Base-by-base conservation (phyloP, 2,888 invertebrate species). In the Aspidapion aeneum region DNA sequence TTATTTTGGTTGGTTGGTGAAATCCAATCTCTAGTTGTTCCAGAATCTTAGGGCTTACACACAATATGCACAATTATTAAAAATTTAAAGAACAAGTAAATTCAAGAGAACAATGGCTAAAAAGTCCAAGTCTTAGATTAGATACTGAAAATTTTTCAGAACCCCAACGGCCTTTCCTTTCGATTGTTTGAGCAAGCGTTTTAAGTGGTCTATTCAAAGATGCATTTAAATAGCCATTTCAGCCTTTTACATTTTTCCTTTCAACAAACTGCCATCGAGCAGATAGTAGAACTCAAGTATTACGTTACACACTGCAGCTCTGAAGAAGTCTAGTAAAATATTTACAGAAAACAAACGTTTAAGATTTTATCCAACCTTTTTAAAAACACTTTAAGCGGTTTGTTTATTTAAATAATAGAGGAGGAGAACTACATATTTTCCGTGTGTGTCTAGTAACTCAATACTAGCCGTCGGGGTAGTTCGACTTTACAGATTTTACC, bases 371-470 rank as follows among this genome's bases (percentile, higher is more conserved):
- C 35, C 35, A 35, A 35, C 35, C 35, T 35, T 35, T 78, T 78
- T 77, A 77, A 77, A 77, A 77, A 77, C 79, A 77, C 76, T 78
- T 76, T 74, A 77, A 77, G 74, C 77, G 63, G 77, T 75, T 76
- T 79, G 78, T 79, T 79, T 78, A 77, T 78, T 78, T 78, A 79
- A 79, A 78, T 78, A 78, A 79, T 77, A 77, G 77, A 74, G 48
- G n/a, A n/a, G n/a, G n/a, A 9, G 73, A 75, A 76, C 77, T 75
- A 76, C 77, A 76, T 74, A 74, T 73, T 75, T 74, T 75, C n/a
- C 35, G 35, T 77, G 77, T 78, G 71, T 78, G 72, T 69, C 70
- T 68, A 73, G 79, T 77, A 79, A 79, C 74, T 75, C 69, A 74
- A 78, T 77, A 70, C 35, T 35, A 3, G 35, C 35, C n/a, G n/a